Base-by-base conservation (phyloP, 2,797 vertebrate genomes). In the Alectoris magna region DNA sequence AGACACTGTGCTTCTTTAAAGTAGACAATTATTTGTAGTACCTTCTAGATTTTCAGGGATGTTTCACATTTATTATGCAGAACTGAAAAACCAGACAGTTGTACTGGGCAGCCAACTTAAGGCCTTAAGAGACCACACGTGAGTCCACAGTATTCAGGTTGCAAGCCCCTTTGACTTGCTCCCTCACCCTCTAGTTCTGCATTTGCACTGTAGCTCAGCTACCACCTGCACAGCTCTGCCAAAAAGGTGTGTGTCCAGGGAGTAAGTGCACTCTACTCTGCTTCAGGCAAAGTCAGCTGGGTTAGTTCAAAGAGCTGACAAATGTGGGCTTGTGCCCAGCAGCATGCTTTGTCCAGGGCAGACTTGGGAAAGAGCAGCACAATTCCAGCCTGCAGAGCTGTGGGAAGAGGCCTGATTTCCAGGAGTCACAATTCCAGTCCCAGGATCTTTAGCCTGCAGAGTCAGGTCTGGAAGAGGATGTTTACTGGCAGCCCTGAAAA, bases 391-490 rank as follows among this genome's bases (percentile, higher is more conserved):
- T 59, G 29, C 3, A 66, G 46, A 67, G 70, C 56, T 74, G 38
- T 1, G 6, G 38, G 26, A 69, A 88, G 39, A 70, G 63, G 27
- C 63, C 22, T 44, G 27, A 10, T 75, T 90, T 49, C 66, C 84
- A 55, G 15, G 46, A 93, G 87, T 88, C 68, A 29, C 62, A 44
- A 24, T 87, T 78, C 71, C 68, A 72, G 67, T 44, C 58, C 77
- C 67, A 88, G 73, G 70, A 88, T 68, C 88, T 70, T 79, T 16
- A 82, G 43, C 48, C 56, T 79, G 84, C 60, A 84, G 56, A 94
- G 53, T 64, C 51, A 76, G 71, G 74, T 59, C 70, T 91, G 87
- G 55, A 88, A 90, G 86, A 87, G 78, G 84, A 79, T 88, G 93
- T 94, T 93, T 94, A 95, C 88, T 2, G 0, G 39, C 73, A 86